Conservation (phyloP, 2,888 invertebrate species). For the Willowsia nigromaculata region DNA sequence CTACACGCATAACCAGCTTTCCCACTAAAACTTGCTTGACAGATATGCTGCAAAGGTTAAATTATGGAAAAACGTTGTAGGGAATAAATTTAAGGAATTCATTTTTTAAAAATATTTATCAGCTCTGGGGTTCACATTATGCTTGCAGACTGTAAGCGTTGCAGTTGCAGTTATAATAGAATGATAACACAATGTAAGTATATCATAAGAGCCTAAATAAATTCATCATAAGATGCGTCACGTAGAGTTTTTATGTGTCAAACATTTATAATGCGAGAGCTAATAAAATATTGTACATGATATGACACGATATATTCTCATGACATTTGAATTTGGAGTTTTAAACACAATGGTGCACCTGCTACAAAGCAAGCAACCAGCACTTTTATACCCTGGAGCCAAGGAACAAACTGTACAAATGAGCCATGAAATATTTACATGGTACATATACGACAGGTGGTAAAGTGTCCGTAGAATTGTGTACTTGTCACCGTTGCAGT, state of each 20-base stretch:
- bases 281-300: slow-evolving; percentile 6
- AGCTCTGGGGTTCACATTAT: too few species aligned
- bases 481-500: background rate
- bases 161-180: background rate
- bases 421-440: background rate
- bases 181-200: background rate
- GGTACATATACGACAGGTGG: background rate
- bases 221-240: background rate
- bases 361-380: background rate
- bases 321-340: slow-evolving; percentile 21
- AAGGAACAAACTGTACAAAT: background rate
- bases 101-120: background rate
- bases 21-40: background rate
- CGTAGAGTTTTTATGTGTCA: background rate
- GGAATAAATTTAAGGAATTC: slow-evolving; percentile 14
- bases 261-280: background rate
- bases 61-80: slow-evolving; percentile 27
- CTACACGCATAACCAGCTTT: slow-evolving; percentile 14
- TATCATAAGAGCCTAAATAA: background rate
- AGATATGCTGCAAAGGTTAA: slow-evolving; percentile 15
- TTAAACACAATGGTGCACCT: slow-evolving; percentile 10
- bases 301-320: background rate
- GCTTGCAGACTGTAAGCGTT: background rate
- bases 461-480: background rate
- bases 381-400: slow-evolving; percentile 2